Evolutionary conservation across 2,797 vertebrate genomes (phyloP).

Genomic region (Pangasius larnaudii): DNA sequence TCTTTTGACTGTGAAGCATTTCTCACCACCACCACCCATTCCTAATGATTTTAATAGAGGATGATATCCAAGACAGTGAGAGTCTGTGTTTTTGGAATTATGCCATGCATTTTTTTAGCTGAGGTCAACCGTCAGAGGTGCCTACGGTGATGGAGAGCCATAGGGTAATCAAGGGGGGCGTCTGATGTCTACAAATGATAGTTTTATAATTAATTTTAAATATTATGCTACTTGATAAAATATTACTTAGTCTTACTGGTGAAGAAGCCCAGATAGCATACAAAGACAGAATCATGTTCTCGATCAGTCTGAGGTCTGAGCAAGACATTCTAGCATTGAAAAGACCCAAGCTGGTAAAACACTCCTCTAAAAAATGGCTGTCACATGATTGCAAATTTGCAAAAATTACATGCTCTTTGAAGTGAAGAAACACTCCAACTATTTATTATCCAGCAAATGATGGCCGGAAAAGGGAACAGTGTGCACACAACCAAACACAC

Average conservation of each 20-base stretch:
- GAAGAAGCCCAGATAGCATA: neutral
- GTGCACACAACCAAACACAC: neutral
- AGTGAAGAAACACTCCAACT: neutral
- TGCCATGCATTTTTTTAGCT: neutral
- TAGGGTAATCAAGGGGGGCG: neutral
- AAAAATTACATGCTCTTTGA: neutral
- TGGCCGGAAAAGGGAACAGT: neutral
- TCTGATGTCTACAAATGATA: neutral
- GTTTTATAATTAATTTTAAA: neutral
- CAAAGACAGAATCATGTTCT: neutral
- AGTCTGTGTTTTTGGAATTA: neutral
- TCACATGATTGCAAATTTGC: neutral
- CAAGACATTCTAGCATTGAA: neutral
- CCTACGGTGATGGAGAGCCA: neutral
- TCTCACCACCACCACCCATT: neutral
- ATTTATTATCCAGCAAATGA: neutral
- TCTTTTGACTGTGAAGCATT: neutral
- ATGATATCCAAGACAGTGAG: neutral
- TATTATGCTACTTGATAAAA: neutral
- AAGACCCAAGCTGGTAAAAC: neutral
- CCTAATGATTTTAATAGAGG: neutral
- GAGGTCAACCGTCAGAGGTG: neutral
- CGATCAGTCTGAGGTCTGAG: neutral
- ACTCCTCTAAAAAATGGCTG: neutral
- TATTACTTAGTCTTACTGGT: neutral